These are phyloP conservation scores for Siderastrea siderea DNA, from an alignment of 92 coral and sea anemone species.

Conservation along the genomic window DNA sequence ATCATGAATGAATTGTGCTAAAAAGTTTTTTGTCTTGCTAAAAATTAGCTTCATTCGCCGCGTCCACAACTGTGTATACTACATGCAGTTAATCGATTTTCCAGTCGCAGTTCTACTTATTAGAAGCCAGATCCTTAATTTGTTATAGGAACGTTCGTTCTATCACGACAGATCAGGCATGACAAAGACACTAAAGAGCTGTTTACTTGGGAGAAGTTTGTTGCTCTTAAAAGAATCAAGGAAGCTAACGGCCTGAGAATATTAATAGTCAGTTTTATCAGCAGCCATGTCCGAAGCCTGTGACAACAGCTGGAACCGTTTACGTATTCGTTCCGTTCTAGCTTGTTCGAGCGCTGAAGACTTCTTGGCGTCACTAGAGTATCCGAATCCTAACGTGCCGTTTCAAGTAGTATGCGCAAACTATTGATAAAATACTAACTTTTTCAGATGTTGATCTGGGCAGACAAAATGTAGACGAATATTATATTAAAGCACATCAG, in stretches of 20 bases:
- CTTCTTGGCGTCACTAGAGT: neutral
- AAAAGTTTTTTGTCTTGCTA: too few species aligned
- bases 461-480: conserved; percentile 3
- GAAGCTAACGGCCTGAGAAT: too few species aligned
- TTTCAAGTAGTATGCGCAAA: neutral
- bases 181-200: too few species aligned
- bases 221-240: too few species aligned
- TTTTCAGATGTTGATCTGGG: conserved; percentile 14
- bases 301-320: too few species aligned
- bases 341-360: neutral
- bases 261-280: too few species aligned
- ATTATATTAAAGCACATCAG: neutral
- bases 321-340: too few species aligned
- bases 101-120: neutral
- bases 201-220: too few species aligned
- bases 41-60: too few species aligned
- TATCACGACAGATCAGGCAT: neutral
- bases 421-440: neutral
- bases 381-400: too few species aligned
- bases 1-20: neutral
- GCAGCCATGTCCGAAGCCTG: too few species aligned
- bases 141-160: neutral
- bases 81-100: neutral
- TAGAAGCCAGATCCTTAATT: neutral
- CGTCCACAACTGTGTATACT: neutral